A percentile compares a stretch with the other conserved stretches of the same genome.
Conservation (phyloP, 2,888 invertebrate species). For the Liodrosophila aerea region DNA sequence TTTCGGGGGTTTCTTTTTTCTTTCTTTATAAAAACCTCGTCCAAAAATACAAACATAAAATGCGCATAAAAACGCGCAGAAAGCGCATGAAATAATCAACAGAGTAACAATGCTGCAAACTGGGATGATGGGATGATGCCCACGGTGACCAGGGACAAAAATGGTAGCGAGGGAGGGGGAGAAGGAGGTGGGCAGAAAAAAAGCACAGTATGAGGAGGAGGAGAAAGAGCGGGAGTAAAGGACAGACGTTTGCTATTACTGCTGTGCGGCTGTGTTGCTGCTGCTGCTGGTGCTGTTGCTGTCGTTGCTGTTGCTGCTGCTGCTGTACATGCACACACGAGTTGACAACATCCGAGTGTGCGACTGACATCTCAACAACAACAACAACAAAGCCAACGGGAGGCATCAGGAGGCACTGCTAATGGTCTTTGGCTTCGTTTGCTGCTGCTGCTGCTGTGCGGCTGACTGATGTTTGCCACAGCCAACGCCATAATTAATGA, state of each 20-base stretch:
- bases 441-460: constrained; percentile 36
- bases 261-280: constrained; percentile 1
- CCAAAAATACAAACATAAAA: constrained; percentile 73
- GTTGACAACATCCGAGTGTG: constrained; percentile 72
- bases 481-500: constrained; percentile 75
- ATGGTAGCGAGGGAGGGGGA: neutral
- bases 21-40: constrained; percentile 42
- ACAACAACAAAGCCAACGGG: constrained; percentile 17
- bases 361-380: constrained; percentile 71
- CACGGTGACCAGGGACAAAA: constrained; percentile 30
- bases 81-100: constrained; percentile 75
- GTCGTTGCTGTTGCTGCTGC: constrained; percentile 11
- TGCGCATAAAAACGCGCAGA: constrained; percentile 72
- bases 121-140: constrained; percentile 25
- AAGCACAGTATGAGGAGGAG: neutral
- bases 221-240: neutral
- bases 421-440: constrained; percentile 69
- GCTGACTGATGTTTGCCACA: constrained; percentile 74
- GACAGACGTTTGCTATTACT: neutral
- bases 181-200: no score
- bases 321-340: constrained; percentile 42
- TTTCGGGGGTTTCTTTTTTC: constrained; percentile 24
- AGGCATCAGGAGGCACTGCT: constrained; percentile 40
- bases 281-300: no score
- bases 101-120: constrained; percentile 54